Conservation (phyloP, 2,888 invertebrate species). For the Sphaerophoria rueppellii region DNA sequence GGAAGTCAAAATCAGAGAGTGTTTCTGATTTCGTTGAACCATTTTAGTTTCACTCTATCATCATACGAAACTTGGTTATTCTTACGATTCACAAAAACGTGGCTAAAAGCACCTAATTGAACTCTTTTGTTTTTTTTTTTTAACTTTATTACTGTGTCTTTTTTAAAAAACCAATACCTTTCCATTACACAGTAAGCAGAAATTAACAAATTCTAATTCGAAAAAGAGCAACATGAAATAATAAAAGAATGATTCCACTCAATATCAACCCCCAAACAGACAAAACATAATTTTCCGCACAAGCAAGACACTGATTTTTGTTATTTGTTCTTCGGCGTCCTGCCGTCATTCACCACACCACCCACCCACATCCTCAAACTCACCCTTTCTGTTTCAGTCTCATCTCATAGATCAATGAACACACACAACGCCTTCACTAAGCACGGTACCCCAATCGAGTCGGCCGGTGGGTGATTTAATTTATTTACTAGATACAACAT, state of each 20-base stretch:
- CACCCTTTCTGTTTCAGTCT: not conserved
- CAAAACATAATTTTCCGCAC: slow-evolving; percentile 28
- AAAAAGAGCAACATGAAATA: slow-evolving; percentile 28
- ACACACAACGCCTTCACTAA: slow-evolving; percentile 20
- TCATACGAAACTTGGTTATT: no score
- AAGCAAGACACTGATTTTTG: slow-evolving; percentile 61
- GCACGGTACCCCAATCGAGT: slow-evolving; percentile 16
- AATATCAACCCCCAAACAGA: slow-evolving; percentile 23
- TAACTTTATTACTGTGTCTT: no score
- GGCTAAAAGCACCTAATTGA: no score
- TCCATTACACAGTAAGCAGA: slow-evolving; percentile 8
- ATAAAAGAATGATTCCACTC: slow-evolving; percentile 35
- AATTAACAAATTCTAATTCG: slow-evolving; percentile 61
- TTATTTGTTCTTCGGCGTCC: slow-evolving; percentile 41
- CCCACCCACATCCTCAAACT: not conserved
- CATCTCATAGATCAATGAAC: slow-evolving; percentile 45
- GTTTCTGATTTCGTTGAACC: no score
- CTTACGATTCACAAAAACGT: no score
- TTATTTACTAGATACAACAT: slow-evolving; percentile 70
- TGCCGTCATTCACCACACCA: slow-evolving; percentile 25
- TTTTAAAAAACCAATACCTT: no score
- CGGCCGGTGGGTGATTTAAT: slow-evolving; percentile 60
- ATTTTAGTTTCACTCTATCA: no score
- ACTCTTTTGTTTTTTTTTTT: no score
- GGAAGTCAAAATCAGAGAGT: no score